A percentile compares a stretch with the other conserved stretches of the same genome.
Evolutionary conservation across 1,140 invertebrate species (phyloP).

Genomic region (Drosophila yakuba): DNA sequence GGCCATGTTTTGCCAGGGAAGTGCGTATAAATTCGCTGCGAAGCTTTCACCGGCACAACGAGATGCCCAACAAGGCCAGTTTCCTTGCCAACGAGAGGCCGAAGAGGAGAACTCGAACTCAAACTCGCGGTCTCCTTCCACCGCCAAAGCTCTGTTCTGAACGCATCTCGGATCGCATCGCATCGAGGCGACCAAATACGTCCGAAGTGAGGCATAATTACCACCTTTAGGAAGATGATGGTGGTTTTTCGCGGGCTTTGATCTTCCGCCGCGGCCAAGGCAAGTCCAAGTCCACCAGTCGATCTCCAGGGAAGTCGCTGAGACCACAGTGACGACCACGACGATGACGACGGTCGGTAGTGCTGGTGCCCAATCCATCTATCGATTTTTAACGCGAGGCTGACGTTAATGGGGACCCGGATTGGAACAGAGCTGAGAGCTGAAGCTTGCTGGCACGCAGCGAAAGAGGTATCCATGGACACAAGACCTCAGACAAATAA

Average conservation of each 20-base stretch:
- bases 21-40: slow-evolving; percentile 77
- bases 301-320: slow-evolving; percentile 32
- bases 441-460: background rate
- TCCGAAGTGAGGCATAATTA: slow-evolving; percentile 77
- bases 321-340: slow-evolving; percentile 50
- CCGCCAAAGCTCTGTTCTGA: slow-evolving; percentile 24
- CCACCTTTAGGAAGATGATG: slow-evolving; percentile 84
- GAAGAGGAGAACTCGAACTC: background rate
- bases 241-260: slow-evolving; percentile 83
- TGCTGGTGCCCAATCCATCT: slow-evolving; percentile 71
- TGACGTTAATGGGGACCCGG: slow-evolving; percentile 74
- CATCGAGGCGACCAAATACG: slow-evolving; percentile 40
- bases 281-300: slow-evolving; percentile 30
- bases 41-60: slow-evolving; percentile 73
- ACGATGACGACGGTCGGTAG: slow-evolving; percentile 35
- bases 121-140: background rate
- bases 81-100: slow-evolving; percentile 36
- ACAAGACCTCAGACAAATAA: too few relatives aligned
- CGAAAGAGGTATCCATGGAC: background rate
- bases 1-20: slow-evolving; percentile 68
- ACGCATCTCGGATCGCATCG: slow-evolving; percentile 27
- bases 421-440: slow-evolving; percentile 21
- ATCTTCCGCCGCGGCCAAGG: slow-evolving; percentile 66
- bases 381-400: slow-evolving; percentile 84
- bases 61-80: slow-evolving; percentile 48